Conservation (phyloP, 2,888 invertebrate species). For the Eulithis testata region DNA sequence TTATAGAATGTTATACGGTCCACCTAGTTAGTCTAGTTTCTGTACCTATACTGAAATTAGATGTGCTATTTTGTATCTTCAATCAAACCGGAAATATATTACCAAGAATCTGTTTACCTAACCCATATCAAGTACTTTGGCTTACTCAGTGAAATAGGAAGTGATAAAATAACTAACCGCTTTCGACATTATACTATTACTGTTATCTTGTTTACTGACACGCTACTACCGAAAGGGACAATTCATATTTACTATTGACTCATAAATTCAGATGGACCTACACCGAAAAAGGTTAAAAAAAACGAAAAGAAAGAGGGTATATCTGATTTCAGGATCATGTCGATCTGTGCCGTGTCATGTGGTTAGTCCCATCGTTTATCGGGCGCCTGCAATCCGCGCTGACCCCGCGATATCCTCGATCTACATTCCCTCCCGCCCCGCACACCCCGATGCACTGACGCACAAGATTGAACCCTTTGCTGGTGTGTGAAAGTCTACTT, state of each 20-base stretch:
- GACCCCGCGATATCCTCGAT: slow-evolving; percentile 84
- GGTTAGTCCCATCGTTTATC: slow-evolving; percentile 72
- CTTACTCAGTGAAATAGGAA: slow-evolving; percentile 46
- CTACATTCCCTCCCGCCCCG: slow-evolving; percentile 60
- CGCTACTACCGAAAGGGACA: slow-evolving; percentile 65
- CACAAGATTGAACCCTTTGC: slow-evolving; percentile 59
- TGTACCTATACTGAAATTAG: too few relatives aligned
- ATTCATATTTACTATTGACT: slow-evolving; percentile 55
- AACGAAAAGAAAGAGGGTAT: neutral
- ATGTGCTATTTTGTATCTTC: slow-evolving; percentile 9
- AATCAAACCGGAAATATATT: slow-evolving; percentile 20
- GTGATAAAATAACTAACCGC: slow-evolving; percentile 56
- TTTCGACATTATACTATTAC: slow-evolving; percentile 58
- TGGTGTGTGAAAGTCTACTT: slow-evolving; percentile 61
- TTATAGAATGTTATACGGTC: too few relatives aligned
- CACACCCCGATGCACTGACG: slow-evolving; percentile 37
- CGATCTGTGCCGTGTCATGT: slow-evolving; percentile 40
- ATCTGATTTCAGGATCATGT: slow-evolving; percentile 41
- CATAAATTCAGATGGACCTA: slow-evolving; percentile 48
- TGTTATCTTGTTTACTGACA: slow-evolving; percentile 69
- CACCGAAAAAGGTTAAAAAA: slow-evolving; percentile 30
- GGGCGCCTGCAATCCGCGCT: slow-evolving; percentile 82
- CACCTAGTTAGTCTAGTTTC: too few relatives aligned
- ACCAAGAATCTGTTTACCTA: slow-evolving; percentile 38
- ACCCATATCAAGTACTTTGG: slow-evolving; percentile 40